A percentile compares a stretch with the other conserved stretches of the same genome.
Evolutionary conservation across 2,797 vertebrate genomes (phyloP).

Genomic region (Alectoris magna): DNA sequence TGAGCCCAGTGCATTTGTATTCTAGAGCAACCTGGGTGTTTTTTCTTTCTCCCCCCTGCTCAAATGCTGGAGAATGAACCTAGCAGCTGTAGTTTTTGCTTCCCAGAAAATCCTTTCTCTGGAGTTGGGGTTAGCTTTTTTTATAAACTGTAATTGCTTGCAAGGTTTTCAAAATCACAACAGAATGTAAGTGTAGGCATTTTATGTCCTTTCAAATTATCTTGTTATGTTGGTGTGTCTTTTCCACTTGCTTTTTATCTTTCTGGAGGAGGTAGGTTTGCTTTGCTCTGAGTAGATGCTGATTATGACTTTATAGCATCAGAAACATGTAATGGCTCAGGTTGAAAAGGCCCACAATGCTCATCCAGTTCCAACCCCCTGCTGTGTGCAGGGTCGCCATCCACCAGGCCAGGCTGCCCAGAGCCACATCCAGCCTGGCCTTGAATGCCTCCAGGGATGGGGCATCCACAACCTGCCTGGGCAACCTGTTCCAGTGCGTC

Average conservation of each 20-base stretch:
- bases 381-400: no score
- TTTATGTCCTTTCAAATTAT: background rate
- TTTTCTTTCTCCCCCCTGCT: no score
- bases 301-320: background rate
- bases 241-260: background rate
- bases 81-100: background rate
- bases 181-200: background rate
- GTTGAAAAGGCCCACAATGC: no score
- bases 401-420: no score
- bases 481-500: no score
- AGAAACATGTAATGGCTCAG: no score
- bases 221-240: background rate
- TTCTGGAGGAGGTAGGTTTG: background rate
- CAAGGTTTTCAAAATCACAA: background rate
- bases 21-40: background rate
- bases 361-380: no score
- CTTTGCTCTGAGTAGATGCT: background rate
- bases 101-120: background rate
- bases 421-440: no score
- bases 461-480: no score
- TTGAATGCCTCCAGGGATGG: no score
- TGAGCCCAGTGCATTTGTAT: background rate
- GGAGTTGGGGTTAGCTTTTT: background rate
- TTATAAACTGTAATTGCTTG: background rate
- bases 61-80: background rate